phyloP scores from a whole-genome alignment of 1,140 invertebrate genomes.

The Berghia stephanieae region DNA sequence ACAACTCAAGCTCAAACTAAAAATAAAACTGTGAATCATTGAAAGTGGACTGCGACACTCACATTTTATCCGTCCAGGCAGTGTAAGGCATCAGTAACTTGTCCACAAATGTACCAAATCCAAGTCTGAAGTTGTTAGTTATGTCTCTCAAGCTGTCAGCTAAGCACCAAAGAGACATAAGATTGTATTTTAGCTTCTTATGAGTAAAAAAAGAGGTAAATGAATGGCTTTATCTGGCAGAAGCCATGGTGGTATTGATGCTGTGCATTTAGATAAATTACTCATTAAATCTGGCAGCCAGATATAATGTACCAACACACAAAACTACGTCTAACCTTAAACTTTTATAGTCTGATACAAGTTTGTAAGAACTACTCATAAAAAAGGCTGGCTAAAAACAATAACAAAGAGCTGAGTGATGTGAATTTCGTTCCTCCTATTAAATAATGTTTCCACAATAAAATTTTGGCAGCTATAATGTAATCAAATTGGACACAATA shows the following conservation, averaged over 20 bases:
- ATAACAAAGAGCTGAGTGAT: too few species aligned
- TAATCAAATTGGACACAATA: not conserved
- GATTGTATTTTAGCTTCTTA: not conserved
- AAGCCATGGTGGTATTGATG: too few species aligned
- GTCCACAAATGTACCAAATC: conserved; percentile 99
- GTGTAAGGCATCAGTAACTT: conserved; percentile 98
- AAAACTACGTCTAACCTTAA: too few species aligned
- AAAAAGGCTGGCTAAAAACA: too few species aligned
- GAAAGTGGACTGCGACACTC: conserved; percentile 41
- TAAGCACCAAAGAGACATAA: conserved; percentile 50
- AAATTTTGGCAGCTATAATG: not conserved
- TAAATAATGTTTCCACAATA: not conserved
- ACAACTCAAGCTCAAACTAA: too few species aligned
- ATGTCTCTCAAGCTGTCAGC: conserved; percentile 76
- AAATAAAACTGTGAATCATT: too few species aligned
- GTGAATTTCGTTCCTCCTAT: too few species aligned
- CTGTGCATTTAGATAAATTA: too few species aligned
- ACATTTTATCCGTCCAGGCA: conserved; percentile 61
- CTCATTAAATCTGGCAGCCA: too few species aligned
- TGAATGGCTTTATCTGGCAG: not conserved
- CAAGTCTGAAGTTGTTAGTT: conserved; percentile 91
- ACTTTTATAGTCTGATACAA: too few species aligned
- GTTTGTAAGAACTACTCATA: too few species aligned
- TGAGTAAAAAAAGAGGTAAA: not conserved
- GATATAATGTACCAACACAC: too few species aligned